Evolutionary conservation across 2,113 vertebrate genomes (phyloP).

Genomic region (Apodemus speciosus): DNA sequence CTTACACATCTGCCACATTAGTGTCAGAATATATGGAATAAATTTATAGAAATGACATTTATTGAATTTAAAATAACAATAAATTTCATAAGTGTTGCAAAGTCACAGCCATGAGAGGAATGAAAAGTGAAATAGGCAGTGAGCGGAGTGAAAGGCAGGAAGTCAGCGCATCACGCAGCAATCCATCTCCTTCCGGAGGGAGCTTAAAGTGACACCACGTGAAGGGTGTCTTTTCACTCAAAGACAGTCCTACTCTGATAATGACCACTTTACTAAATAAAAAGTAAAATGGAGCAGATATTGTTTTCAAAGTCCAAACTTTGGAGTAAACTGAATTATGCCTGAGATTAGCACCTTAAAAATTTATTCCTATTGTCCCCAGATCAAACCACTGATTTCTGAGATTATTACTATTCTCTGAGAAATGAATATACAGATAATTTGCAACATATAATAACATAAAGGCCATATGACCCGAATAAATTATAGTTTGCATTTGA

Average conservation of each 20-base stretch:
- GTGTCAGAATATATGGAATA: conserved; percentile 63
- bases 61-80: conserved; percentile 73
- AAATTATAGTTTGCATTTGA: not conserved
- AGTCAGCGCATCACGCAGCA: not conserved
- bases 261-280: conserved; percentile 36
- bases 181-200: not conserved
- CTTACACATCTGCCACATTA: conserved; percentile 63
- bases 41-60: conserved; percentile 71
- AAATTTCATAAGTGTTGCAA: conserved; percentile 52
- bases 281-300: conserved; percentile 28
- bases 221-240: conserved; percentile 36
- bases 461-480: not conserved
- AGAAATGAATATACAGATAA: conserved; percentile 7
- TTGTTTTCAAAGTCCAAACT: conserved; percentile 47
- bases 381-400: conserved; percentile 39
- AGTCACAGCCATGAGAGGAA: conserved; percentile 47
- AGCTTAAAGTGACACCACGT: not conserved
- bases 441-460: not conserved
- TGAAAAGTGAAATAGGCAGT: conserved; percentile 65
- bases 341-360: conserved; percentile 11
- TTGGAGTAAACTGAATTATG: conserved; percentile 23
- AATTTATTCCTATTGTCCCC: conserved; percentile 17
- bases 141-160: not conserved
- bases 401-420: conserved; percentile 20
- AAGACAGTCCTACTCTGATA: not conserved